A percentile compares a stretch with the other conserved stretches of the same genome.
phyloP scores from a whole-genome alignment of 1,140 invertebrate species.

The Choristoneura fumiferana region DNA sequence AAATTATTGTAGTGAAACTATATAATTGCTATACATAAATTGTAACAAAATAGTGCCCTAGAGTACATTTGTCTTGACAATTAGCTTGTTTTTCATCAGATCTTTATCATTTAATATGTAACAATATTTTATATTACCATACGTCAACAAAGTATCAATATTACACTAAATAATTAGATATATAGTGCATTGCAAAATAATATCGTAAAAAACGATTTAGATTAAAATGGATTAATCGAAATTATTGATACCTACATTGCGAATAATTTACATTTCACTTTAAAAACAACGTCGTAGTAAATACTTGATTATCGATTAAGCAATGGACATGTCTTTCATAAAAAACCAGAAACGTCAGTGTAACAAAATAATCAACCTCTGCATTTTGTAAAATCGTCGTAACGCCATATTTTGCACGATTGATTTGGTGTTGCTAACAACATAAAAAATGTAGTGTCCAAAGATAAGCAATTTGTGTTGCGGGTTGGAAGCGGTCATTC shows the following conservation, averaged over 20 bases:
- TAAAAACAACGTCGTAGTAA: constrained; percentile 45
- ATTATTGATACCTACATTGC: constrained; percentile 60
- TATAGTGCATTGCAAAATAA: constrained; percentile 30
- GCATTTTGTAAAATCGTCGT: constrained; percentile 68
- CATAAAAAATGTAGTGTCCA: too few species aligned
- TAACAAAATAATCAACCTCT: constrained; percentile 62
- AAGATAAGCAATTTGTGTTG: too few species aligned
- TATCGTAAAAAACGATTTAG: constrained; percentile 37
- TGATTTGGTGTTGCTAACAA: constrained; percentile 33
- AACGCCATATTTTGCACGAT: constrained; percentile 70
- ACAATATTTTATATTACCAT: too few species aligned
- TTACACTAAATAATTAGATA: too few species aligned
- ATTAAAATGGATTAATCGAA: constrained; percentile 36
- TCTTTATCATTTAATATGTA: too few species aligned
- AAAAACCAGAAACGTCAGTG: constrained; percentile 66
- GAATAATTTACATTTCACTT: constrained; percentile 68
- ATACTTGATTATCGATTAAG: constrained; percentile 38
- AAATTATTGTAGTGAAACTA: too few species aligned
- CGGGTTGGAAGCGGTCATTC: too few species aligned
- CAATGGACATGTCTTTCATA: constrained; percentile 59
- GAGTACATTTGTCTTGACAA: too few species aligned
- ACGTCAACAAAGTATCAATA: too few species aligned
- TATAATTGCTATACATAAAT: too few species aligned
- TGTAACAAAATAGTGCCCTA: too few species aligned
- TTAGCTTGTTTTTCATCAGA: too few species aligned